Evolutionary conservation across 2,797 vertebrate species (phyloP).

Genomic region (Peromyscus nudipes): DNA sequence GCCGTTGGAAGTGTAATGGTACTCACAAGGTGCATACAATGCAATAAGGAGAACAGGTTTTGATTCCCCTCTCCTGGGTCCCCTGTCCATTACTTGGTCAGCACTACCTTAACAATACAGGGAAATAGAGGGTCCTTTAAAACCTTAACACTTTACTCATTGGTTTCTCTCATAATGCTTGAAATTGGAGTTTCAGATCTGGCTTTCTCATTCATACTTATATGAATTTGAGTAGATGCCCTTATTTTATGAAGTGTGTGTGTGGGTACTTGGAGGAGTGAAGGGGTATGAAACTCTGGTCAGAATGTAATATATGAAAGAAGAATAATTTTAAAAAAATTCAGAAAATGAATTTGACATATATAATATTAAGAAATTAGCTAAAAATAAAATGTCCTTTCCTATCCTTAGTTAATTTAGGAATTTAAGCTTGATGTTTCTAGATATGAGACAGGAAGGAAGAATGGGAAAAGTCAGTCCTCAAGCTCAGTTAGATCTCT

Average conservation of each 20-base stretch:
- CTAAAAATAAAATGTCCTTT: not conserved
- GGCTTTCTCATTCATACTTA: not conserved
- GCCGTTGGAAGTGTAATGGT: not conserved
- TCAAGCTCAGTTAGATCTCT: not conserved
- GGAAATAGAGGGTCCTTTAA: not conserved
- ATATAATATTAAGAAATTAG: constrained; percentile 3
- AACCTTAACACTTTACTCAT: not conserved
- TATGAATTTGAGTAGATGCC: not conserved
- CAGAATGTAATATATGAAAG: not conserved
- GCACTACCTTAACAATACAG: not conserved
- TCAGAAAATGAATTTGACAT: not conserved
- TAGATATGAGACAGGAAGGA: not conserved
- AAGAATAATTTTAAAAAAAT: not conserved
- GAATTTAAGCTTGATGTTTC: not conserved
- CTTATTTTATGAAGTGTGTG: not conserved
- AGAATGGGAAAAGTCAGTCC: not conserved
- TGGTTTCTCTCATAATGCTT: not conserved
- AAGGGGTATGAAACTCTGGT: not conserved
- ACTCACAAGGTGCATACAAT: not conserved
- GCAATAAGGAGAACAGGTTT: not conserved
- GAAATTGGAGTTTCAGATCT: constrained; percentile 36
- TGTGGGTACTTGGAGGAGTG: not conserved
- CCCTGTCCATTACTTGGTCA: not conserved
- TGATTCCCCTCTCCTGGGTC: not conserved
- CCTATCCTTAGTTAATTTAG: not conserved